Conservation (phyloP, 1,140 invertebrate species). For the Tetramorium alpestre region DNA sequence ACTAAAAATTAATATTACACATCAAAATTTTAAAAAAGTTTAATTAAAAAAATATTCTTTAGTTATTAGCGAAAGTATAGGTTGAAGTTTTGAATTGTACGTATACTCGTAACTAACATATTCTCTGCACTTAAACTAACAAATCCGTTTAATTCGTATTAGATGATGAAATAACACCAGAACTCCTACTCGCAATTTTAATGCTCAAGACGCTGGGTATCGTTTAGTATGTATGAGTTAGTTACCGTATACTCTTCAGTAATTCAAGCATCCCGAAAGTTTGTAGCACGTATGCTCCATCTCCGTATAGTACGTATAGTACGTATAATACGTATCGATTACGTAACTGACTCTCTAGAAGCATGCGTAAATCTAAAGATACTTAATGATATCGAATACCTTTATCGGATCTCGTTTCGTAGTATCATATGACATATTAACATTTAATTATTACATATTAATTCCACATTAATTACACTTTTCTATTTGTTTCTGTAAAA, state of each 20-base stretch:
- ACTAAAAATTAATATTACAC: constrained; percentile 4
- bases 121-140: neutral
- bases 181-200: constrained; percentile 24
- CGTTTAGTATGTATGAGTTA: constrained; percentile 5
- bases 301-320: neutral
- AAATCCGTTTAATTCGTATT: constrained; percentile 14
- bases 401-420: neutral
- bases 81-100: neutral
- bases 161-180: neutral
- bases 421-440: neutral
- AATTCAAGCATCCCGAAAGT: constrained; percentile 26
- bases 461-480: neutral
- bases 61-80: neutral
- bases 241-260: constrained; percentile 32
- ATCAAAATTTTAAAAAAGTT: neutral
- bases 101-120: neutral
- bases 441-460: constrained; percentile 3
- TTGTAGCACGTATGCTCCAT: neutral
- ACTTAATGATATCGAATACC: neutral
- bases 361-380: neutral
- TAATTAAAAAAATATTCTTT: neutral
- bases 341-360: neutral
- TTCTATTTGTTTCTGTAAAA: neutral
- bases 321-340: neutral
- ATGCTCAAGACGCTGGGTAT: neutral